phyloP scores from a whole-genome alignment of 2,113 vertebrate genomes.

The Megaceryle maxima region DNA sequence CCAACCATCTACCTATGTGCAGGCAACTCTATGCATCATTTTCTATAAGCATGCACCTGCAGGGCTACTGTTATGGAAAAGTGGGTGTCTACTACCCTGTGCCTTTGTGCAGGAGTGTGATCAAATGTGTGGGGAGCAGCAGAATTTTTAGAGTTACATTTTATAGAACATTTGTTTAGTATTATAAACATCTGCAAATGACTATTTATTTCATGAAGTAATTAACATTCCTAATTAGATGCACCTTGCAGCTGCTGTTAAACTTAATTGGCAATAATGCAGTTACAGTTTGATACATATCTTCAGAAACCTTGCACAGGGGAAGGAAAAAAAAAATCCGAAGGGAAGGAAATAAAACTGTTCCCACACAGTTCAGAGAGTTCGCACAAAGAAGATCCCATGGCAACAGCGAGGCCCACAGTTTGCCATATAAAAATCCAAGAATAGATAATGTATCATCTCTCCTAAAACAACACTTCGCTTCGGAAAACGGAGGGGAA shows the following conservation, averaged over 20 bases:
- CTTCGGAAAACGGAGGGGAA: slow-evolving; percentile 46
- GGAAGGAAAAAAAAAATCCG: slow-evolving; percentile 38
- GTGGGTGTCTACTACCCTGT: not conserved
- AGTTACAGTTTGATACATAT: slow-evolving; percentile 74
- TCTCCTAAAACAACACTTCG: slow-evolving; percentile 72
- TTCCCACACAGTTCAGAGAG: slow-evolving; percentile 87
- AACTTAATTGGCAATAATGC: slow-evolving; percentile 76
- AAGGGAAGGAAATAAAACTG: slow-evolving; percentile 77
- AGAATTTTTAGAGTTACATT: slow-evolving; percentile 29
- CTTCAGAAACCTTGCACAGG: slow-evolving; percentile 66
- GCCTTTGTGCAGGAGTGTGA: not conserved
- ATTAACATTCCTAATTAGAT: slow-evolving; percentile 80
- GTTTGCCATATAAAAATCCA: slow-evolving; percentile 79
- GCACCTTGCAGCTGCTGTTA: slow-evolving; percentile 79
- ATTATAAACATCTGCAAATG: slow-evolving; percentile 73
- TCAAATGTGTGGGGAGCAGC: not conserved
- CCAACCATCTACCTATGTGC: too few species aligned
- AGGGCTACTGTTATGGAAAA: not conserved
- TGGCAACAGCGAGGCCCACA: slow-evolving; percentile 82
- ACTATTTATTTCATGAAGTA: slow-evolving; percentile 70
- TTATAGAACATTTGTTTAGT: slow-evolving; percentile 63
- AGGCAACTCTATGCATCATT: not conserved
- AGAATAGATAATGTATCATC: slow-evolving; percentile 81
- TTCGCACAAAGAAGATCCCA: slow-evolving; percentile 85
- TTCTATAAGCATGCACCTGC: too few species aligned